Percentiles rank a stretch among this genome's conserved stretches.
Evolutionary conservation across 2,797 vertebrate genomes (phyloP).

Genomic region (Borostomias antarcticus): DNA sequence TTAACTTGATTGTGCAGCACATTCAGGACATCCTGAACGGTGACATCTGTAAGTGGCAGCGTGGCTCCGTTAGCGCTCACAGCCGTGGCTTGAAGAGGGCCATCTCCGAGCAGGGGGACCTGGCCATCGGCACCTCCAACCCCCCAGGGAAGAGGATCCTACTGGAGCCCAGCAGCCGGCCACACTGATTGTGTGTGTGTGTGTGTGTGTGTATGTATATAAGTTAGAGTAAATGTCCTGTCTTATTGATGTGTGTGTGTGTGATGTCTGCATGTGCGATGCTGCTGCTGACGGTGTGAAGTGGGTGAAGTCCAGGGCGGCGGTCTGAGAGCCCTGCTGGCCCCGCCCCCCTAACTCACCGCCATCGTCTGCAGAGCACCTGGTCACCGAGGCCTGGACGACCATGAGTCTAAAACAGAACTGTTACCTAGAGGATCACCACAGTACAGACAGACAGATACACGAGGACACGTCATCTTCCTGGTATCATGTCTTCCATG

Average conservation of each 20-base stretch:
- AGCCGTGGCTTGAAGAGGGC: slow-evolving; percentile 82
- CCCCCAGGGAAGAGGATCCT: slow-evolving; percentile 83
- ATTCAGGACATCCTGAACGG: slow-evolving; percentile 97
- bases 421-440: not conserved
- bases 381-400: slow-evolving; percentile 14
- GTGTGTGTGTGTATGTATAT: not conserved
- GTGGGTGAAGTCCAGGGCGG: not conserved
- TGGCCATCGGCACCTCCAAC: slow-evolving; percentile 53
- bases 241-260: slow-evolving; percentile 10
- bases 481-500: slow-evolving; percentile 51
- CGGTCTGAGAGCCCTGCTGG: not conserved
- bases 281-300: slow-evolving; percentile 29
- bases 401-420: not conserved
- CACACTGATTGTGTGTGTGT: slow-evolving; percentile 77
- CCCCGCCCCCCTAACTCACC: slow-evolving; percentile 12
- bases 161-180: slow-evolving; percentile 92
- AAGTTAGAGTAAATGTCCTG: too few species aligned
- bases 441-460: not conserved
- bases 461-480: not conserved
- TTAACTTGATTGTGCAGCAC: slow-evolving; percentile 98
- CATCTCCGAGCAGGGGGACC: slow-evolving; percentile 77
- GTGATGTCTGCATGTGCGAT: slow-evolving; percentile 3
- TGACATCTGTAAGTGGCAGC: slow-evolving; percentile 95
- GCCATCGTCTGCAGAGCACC: slow-evolving; percentile 10
- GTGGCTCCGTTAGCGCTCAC: slow-evolving; percentile 75